Conservation (phyloP, 2,797 vertebrate genomes). For the Hephaestus fuliginosus region DNA sequence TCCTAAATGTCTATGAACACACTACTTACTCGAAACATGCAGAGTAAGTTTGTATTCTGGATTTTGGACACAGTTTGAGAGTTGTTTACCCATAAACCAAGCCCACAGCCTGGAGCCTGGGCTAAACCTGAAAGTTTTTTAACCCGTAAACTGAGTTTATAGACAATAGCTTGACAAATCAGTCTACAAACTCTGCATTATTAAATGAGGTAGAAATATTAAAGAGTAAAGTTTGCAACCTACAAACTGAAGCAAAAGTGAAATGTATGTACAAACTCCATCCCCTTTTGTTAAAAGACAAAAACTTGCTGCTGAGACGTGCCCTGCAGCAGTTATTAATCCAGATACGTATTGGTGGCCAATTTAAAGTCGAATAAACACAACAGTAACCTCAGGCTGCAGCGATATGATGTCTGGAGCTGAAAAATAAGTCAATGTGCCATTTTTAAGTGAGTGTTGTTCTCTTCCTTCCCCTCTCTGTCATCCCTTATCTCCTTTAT, state of each 20-base stretch:
- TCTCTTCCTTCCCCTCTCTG: conserved; percentile 45
- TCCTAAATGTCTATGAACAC: neutral
- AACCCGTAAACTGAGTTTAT: neutral
- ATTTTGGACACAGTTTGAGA: neutral
- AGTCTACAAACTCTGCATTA: neutral
- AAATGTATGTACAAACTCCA: neutral
- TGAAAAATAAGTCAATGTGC: conserved; percentile 46
- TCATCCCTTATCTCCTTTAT: conserved; percentile 52
- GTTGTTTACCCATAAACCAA: neutral
- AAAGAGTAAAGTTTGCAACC: neutral
- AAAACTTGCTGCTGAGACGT: neutral
- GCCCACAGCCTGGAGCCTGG: neutral
- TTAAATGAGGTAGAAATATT: conserved; percentile 8
- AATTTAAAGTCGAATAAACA: conserved; percentile 16
- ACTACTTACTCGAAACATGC: neutral
- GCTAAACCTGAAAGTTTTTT: neutral
- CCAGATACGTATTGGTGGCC: conserved; percentile 7
- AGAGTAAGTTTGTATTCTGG: neutral
- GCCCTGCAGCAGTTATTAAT: neutral
- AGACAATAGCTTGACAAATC: neutral
- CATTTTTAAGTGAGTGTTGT: conserved; percentile 60
- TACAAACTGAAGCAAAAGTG: neutral
- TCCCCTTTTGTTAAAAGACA: neutral
- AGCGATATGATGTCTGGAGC: conserved; percentile 3
- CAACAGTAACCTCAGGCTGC: conserved; percentile 31